Base-by-base conservation (phyloP, 2,113 vertebrate species). In the Clupea harengus region DNA sequence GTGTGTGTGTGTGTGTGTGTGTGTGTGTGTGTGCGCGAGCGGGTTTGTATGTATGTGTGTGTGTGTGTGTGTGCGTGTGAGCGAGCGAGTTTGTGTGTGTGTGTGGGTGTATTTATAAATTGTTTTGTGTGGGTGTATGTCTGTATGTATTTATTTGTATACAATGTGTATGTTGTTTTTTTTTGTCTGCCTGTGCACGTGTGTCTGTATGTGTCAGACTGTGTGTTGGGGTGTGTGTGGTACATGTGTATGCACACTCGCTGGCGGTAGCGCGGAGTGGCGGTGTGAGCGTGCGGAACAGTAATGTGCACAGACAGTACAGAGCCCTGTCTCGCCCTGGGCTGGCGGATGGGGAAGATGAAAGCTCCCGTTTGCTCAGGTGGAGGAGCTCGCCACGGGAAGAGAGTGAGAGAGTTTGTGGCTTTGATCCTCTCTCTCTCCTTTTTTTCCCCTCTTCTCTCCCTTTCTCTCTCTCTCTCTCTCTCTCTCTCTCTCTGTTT, bases 341-440 rank as follows among this genome's bases (percentile, higher is more conserved):
- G 86, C 85, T 22, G 64, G 84, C 25, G 87, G 81, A 85, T 87
- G 82, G 44, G 88, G 86, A 87, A 90, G 88, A 90, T 90, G 88
- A 90, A 90, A 90, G 88, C 50, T 7, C 49, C 25, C 88, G 83
- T 88, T 88, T 88, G 87, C 87, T 90, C 87, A 90, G 86, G 85
- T 88, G 84, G 84, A 78, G 90, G 64, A 86, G 87, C 87, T 81
- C 49, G 83, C 85, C 84, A 86, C 87, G 60, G 84, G 75, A 82
- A 87, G 84, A 72, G 85, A 85, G 64, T 3, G 32, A 84, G 82
- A 44, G 87, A 81, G 88, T 81, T 84, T 81, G 83, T 80, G 17
- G 75, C 89, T 89, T 88, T 90, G 90, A 90, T 89, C 87, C 84
- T 83, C 67, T 84, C 82, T 85, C 45, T 84, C 57, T 49, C 64